A percentile compares a stretch with the other conserved stretches of the same genome.
Evolutionary conservation across 2,113 vertebrate genomes (phyloP).

Genomic region (Petroica traversi): DNA sequence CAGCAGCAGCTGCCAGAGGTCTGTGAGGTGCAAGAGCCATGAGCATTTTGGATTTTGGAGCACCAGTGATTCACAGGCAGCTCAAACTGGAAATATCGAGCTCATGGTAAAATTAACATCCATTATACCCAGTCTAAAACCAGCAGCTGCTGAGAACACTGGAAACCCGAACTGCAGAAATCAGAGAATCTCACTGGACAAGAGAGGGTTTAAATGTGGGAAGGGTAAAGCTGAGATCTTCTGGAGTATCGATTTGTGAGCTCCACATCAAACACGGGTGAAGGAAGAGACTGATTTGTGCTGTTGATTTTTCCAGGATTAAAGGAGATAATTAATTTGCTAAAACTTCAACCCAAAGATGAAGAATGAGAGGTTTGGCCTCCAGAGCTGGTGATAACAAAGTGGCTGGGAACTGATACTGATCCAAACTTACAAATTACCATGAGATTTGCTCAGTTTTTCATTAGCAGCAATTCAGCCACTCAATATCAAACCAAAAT

Average conservation of each 20-base stretch:
- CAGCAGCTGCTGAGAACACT: constrained; percentile 1
- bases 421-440: not conserved
- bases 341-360: not conserved
- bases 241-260: not conserved
- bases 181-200: not conserved
- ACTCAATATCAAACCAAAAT: not conserved
- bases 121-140: not conserved
- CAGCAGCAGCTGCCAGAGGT: not conserved
- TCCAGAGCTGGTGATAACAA: not conserved
- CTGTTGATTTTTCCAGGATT: not conserved
- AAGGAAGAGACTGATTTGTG: not conserved
- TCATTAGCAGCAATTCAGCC: not conserved
- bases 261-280: rapidly evolving
- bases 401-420: not conserved
- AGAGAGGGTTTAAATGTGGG: not conserved
- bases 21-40: constrained; percentile 1
- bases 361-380: not conserved
- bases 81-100: not conserved
- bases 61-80: constrained; percentile 20
- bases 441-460: rapidly evolving
- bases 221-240: not conserved
- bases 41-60: not conserved
- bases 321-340: not conserved
- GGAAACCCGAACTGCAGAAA: not conserved
- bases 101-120: constrained; percentile 1